These are phyloP conservation scores for Phylloscopus collybita DNA, from an alignment of 2,797 vertebrate genomes.

Conservation along the genomic window DNA sequence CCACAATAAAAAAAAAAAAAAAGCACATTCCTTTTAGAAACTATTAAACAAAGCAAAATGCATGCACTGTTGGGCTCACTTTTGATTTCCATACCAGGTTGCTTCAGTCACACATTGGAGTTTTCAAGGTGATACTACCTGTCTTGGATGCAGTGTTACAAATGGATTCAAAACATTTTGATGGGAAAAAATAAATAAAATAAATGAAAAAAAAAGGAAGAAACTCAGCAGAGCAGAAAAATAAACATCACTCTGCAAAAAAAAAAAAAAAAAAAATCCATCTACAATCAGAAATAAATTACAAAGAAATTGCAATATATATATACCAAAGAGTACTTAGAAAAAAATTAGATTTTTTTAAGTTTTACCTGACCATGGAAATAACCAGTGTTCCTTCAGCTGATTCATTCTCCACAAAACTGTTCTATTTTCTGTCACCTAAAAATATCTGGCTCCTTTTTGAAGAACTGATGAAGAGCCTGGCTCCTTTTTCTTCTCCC, in stretches of 20 bases:
- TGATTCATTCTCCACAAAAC: neutral
- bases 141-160: neutral
- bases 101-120: neutral
- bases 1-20: neutral
- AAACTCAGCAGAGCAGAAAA: neutral
- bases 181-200: neutral
- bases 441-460: conserved; percentile 36
- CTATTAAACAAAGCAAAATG: neutral
- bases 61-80: neutral
- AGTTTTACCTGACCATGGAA: neutral
- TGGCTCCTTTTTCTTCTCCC: neutral
- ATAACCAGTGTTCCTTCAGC: neutral
- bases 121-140: conserved; percentile 3
- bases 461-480: neutral
- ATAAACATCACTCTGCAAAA: neutral
- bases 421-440: conserved; percentile 4
- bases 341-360: neutral
- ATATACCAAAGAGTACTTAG: neutral
- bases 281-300: neutral
- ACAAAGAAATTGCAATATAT: neutral
- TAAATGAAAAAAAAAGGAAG: neutral
- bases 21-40: neutral
- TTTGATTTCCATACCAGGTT: neutral
- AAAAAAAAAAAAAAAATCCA: neutral
- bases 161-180: neutral